Conservation (phyloP, 1,140 invertebrate species). For the Apis mellifera region Amel_HAv3.1 CM009937.2:3199001-3199500, state of each 20-base stretch:
- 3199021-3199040: conserved; percentile 26
- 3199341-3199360: neutral
- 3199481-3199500: conserved; percentile 20
- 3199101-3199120: neutral
- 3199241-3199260: conserved; percentile 45
- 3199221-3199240: conserved; percentile 36
- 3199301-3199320: no score
- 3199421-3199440: no score
- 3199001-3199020: neutral
- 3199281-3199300: neutral
- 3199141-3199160: neutral
- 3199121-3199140: neutral
- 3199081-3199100: conserved; percentile 65
- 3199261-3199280: conserved; percentile 27
- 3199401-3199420: no score
- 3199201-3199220: conserved; percentile 28
- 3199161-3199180: neutral
- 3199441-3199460: neutral
- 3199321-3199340: neutral
- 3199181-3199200: conserved; percentile 25
- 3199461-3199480: conserved; percentile 13
- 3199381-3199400: no score
- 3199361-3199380: no score
- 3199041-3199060: conserved; percentile 60
- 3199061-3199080: conserved; percentile 65